Percentiles rank a stretch among this genome's conserved stretches.
Conservation (phyloP, 53 echinoderm and acorn worm genomes). For the Astropecten irregularis region DNA sequence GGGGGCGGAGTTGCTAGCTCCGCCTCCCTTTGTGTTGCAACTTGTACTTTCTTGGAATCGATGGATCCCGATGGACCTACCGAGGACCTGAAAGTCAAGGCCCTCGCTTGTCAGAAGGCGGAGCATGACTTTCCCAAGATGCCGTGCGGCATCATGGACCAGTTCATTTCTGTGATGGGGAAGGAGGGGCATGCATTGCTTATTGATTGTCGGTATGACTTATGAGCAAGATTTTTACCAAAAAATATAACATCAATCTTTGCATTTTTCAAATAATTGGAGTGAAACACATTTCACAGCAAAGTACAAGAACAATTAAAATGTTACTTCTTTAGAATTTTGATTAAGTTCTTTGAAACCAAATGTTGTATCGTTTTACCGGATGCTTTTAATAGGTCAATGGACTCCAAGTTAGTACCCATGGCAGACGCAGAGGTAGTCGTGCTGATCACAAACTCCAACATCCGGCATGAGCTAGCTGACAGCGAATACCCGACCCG, state of each 20-base stretch:
- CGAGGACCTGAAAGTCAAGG: conserved; percentile 74
- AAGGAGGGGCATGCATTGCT: conserved; percentile 88
- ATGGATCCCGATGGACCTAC: conserved; percentile 64
- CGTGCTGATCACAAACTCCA: conserved; percentile 88
- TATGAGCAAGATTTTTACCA: too few relatives aligned
- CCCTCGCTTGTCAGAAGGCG: conserved; percentile 94
- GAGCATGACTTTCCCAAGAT: conserved; percentile 98
- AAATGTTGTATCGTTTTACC: too few relatives aligned
- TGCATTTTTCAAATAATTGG: too few relatives aligned
- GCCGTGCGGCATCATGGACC: conserved; percentile 99
- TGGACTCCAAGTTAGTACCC: conserved; percentile 80
- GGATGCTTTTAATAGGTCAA: too few relatives aligned
- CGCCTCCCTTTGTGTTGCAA: conserved; percentile 93
- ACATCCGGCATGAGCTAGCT: conserved; percentile 93
- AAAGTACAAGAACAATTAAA: too few relatives aligned
- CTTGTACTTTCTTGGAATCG: conserved; percentile 89
- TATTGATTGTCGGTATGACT: conserved; percentile 88
- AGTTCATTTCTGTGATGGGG: conserved; percentile 98
- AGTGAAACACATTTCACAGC: too few relatives aligned
- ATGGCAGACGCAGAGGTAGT: conserved; percentile 72
- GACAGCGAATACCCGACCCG: conserved; percentile 92
- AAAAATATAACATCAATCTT: too few relatives aligned
- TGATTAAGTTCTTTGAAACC: too few relatives aligned
- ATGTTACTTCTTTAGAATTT: too few relatives aligned
- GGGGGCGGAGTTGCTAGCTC: conserved; percentile 98